A percentile compares a stretch with the other conserved stretches of the same genome.
Evolutionary conservation across 2,113 vertebrate genomes (phyloP).

Genomic region (Siniperca chuatsi): DNA sequence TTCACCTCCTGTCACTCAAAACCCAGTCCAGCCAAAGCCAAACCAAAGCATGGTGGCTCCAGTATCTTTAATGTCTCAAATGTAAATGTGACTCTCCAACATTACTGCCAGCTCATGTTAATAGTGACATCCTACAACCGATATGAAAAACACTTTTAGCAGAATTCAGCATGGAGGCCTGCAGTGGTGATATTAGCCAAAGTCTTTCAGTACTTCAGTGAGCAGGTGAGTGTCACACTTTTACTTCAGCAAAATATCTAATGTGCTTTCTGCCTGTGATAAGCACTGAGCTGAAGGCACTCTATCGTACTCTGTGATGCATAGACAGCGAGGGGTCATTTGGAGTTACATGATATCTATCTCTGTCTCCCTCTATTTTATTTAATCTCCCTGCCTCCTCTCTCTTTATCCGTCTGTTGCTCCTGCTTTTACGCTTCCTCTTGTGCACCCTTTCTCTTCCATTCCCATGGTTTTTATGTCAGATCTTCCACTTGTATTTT

Average conservation of each 20-base stretch:
- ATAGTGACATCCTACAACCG: too few relatives aligned
- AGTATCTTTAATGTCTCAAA: too few relatives aligned
- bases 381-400: neutral
- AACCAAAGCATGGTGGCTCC: too few relatives aligned
- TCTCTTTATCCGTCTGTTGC: neutral
- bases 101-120: neutral
- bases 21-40: too few relatives aligned
- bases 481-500: neutral
- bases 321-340: slow-evolving; percentile 17
- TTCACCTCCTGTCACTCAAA: too few relatives aligned
- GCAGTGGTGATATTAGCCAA: neutral
- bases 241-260: neutral
- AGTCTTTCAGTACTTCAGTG: neutral
- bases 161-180: neutral
- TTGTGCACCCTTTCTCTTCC: neutral
- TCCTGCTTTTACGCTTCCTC: neutral
- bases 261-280: neutral
- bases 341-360: slow-evolving; percentile 10
- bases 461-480: neutral
- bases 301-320: neutral
- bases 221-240: neutral
- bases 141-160: too few relatives aligned
- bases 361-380: neutral
- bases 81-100: too few relatives aligned
- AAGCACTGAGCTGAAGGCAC: neutral